These are phyloP conservation scores for Plumapathes pennacea DNA, from an alignment of 92 coral and sea anemone species.

Conservation along the genomic window DNA sequence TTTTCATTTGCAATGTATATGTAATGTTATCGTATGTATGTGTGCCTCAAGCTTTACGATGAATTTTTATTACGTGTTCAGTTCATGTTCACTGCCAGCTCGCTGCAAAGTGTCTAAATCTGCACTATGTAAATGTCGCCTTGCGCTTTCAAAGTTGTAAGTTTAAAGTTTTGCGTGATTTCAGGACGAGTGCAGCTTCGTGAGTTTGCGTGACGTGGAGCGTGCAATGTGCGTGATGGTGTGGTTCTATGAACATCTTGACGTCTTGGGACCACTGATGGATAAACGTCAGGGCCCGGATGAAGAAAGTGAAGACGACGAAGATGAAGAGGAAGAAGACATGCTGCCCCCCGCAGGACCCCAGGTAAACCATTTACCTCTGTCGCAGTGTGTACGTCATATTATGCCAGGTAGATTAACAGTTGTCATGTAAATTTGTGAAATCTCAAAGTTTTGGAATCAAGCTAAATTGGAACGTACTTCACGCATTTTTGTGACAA, in stretches of 20 bases:
- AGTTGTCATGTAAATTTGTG: too few relatives aligned
- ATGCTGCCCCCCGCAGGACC: background rate
- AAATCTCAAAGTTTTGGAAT: too few relatives aligned
- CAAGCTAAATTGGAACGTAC: too few relatives aligned
- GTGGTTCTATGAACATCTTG: constrained; percentile 71
- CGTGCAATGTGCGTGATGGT: constrained; percentile 80
- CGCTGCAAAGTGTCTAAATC: too few relatives aligned
- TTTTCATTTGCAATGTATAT: background rate
- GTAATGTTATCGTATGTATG: background rate
- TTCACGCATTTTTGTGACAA: too few relatives aligned
- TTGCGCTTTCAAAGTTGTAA: too few relatives aligned
- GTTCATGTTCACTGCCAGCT: background rate
- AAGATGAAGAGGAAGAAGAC: constrained; percentile 35
- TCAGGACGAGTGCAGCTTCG: constrained; percentile 92
- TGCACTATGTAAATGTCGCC: too few relatives aligned
- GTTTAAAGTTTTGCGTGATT: too few relatives aligned
- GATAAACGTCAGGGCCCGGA: constrained; percentile 3
- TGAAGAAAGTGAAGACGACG: constrained; percentile 40
- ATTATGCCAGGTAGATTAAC: too few relatives aligned
- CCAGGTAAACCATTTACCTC: background rate
- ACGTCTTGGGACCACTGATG: constrained; percentile 39
- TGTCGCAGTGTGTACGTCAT: too few relatives aligned
- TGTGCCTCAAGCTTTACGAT: background rate
- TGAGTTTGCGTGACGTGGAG: constrained; percentile 89
- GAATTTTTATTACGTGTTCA: background rate